Evolutionary conservation across 2,113 vertebrate species (phyloP), one percentile per base, ranked within the genome.

Genomic region (Uria lomvia): DNA sequence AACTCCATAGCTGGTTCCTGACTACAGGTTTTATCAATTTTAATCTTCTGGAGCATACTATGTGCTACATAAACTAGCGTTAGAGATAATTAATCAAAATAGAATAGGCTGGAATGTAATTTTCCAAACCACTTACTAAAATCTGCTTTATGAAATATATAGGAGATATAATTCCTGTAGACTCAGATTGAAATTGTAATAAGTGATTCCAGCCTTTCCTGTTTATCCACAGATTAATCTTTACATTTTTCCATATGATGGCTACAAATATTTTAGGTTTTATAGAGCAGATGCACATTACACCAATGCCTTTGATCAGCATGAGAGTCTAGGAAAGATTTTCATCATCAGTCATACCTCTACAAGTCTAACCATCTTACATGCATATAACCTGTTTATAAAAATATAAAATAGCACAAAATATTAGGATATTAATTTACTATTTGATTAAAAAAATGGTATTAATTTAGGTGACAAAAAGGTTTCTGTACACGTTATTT

Each of bases 1-100:
- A 96, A 87, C 62, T 96, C 84, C 45, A 68, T 30, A 96, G 38
- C 23, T 95, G 21, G 19, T 68, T 97, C 42, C 71, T 95, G 81
- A 92, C 38, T 94, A 49, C 11, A 85, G 38, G 49, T 83, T 81
- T 92, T 94, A 94, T 92, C 58, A 96, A 72, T 96, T 96, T 95
- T 94, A 93, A 96, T 88, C 68, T 96, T 96, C 79, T 83, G 47
- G 17, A 93, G 42, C 8, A 80, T 81, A 92, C 56, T 50, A 53
- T 94, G 56, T 75, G 62, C 59, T 87, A 75, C 55, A 91, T 88
- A 95, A 97, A 90, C 8, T 1, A 83, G 20, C 29, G 86, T 38
- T 80, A 80, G 76, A 97, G 47, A 92, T 77, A 93, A 96, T 96
- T 97, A 97, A 97, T 97, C 92, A 96, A 94, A 88, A 67, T 9